Evolutionary conservation across 30 jellyfish, hydroid and myxozoan species (phyloP), one percentile per base, ranked within the genome.

Genomic region (Calvadosia cruxmelitensis): DNA sequence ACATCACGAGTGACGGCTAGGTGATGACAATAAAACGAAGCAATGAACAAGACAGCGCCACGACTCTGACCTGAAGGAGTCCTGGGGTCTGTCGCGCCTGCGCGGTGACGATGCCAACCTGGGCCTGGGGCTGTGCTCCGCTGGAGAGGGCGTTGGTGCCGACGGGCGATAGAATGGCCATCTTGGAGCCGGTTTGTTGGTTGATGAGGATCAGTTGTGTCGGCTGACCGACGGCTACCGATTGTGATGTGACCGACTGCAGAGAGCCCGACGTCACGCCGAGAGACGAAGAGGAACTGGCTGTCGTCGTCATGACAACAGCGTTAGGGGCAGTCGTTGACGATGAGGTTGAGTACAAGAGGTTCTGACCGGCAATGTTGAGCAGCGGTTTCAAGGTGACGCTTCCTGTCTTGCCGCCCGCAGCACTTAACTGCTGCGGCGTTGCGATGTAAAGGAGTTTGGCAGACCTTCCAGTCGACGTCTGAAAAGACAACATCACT

Each of bases 81-180:
- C n/a, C n/a, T n/a, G n/a, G n/a, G n/a, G n/a, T n/a, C n/a, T n/a
- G n/a, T n/a, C n/a, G n/a, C n/a, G n/a, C n/a, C n/a, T n/a, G n/a
- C n/a, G n/a, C n/a, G 69, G 27, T 5, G 33, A 27, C 69, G 69
- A 57, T 13, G 61, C 23, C 16, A n/a, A n/a, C 23, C 61, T 49
- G 16, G 61, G 23, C 13, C 61, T n/a, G 61, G 23, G 61, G 23
- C 16, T 13, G 23, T 10, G 61, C 61, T 49, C 13, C 61, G 23
- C 13, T n/a, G 23, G 13, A 10, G 61, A 49, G 23, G 61, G 61
- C 61, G 16, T 49, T 49, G 13, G 16, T 49, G 61, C 23, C 61
- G 61, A 49, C 61, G 16, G 83, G 48, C 31, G 63, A 62, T 27
- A 80, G 92, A 42, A 78, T 49, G 69, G 82, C 49, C 25, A 78